phyloP scores from a whole-genome alignment of 2,797 vertebrate genomes.

The Sciurus carolinensis region DNA sequence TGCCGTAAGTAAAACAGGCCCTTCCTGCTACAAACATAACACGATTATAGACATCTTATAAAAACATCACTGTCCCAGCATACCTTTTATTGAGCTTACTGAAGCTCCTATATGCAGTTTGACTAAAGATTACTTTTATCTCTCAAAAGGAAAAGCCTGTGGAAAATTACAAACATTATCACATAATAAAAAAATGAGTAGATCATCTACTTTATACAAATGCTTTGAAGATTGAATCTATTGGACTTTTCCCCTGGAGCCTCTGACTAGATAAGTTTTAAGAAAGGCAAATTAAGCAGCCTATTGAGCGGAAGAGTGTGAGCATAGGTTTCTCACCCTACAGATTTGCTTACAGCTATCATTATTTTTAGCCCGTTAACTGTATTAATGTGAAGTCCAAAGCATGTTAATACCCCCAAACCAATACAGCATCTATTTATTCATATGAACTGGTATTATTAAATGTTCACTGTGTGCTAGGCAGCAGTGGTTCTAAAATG shows the following conservation, averaged over 20 bases:
- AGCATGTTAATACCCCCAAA: not conserved
- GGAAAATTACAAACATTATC: not conserved
- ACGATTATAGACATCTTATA: not conserved
- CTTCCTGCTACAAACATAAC: not conserved
- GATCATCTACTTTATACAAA: not conserved
- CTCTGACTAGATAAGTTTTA: not conserved
- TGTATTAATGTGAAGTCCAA: not conserved
- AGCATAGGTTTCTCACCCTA: not conserved
- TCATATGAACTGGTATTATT: not conserved
- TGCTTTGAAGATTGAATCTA: conserved; percentile 40
- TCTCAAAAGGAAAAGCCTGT: conserved; percentile 40
- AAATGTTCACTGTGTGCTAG: not conserved
- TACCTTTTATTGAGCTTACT: not conserved
- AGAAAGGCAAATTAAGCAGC: not conserved
- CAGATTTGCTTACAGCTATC: not conserved
- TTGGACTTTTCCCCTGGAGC: not conserved
- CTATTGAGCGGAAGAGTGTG: not conserved
- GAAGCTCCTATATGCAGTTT: not conserved
- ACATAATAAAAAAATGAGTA: conserved; percentile 47
- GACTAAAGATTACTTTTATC: conserved; percentile 11
- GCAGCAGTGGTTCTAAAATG: not conserved
- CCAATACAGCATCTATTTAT: not conserved
- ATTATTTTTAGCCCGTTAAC: not conserved
- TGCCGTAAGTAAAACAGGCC: not conserved
- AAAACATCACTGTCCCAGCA: conserved; percentile 17